These are phyloP conservation scores for Saccopteryx bilineata DNA, from an alignment of 2,113 vertebrate species.

Conservation along the genomic window DNA sequence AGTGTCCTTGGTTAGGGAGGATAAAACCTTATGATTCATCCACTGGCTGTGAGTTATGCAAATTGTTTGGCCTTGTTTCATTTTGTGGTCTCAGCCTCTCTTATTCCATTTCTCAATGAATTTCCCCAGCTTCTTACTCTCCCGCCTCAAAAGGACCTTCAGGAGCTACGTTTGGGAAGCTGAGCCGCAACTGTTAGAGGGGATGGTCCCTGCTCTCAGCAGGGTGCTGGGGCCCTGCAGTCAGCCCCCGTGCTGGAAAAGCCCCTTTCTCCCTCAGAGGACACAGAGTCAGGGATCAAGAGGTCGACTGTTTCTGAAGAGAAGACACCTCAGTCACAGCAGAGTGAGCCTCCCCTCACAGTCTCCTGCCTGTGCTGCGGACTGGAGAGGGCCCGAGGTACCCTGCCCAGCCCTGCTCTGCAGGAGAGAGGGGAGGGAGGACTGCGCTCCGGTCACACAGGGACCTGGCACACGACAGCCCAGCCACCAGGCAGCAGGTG, in stretches of 20 bases:
- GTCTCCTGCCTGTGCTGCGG: too few relatives aligned
- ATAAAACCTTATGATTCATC: too few relatives aligned
- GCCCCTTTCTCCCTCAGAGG: not conserved
- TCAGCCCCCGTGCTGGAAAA: not conserved
- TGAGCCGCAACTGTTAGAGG: not conserved
- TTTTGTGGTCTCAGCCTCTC: too few relatives aligned
- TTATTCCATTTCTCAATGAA: too few relatives aligned
- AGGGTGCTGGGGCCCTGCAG: not conserved
- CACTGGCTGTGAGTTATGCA: too few relatives aligned
- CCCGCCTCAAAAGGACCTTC: not conserved
- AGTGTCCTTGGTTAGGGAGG: too few relatives aligned
- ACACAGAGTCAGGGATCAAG: too few relatives aligned
- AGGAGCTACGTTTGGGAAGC: not conserved
- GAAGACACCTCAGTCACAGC: too few relatives aligned
- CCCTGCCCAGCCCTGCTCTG: not conserved
- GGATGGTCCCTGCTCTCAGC: not conserved
- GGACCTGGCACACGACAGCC: not conserved
- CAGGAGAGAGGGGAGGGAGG: too few relatives aligned
- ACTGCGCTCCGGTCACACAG: too few relatives aligned
- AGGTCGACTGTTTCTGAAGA: accelerated
- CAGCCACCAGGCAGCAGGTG: accelerated
- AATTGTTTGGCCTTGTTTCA: too few relatives aligned
- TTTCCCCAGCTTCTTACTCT: too few relatives aligned
- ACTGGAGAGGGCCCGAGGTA: not conserved
- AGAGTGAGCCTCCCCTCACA: not conserved